A percentile compares a stretch with the other conserved stretches of the same genome.
Conservation (phyloP, 35 echinoderm and acorn worm species). For the Amphiura filiformis region DNA sequence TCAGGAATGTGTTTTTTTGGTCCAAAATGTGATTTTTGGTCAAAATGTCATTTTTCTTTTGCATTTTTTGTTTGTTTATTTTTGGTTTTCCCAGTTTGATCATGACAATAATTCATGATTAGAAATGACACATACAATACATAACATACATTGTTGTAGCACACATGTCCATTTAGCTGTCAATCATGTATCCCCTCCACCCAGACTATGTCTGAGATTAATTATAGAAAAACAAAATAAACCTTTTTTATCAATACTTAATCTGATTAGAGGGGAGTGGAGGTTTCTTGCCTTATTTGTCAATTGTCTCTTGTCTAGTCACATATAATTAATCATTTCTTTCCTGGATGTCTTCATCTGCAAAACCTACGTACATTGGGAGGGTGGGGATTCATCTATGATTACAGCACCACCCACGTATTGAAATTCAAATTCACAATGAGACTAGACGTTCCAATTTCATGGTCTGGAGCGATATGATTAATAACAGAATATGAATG, state of each 20-base stretch:
- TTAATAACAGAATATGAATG: too few species aligned
- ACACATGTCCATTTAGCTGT: background rate
- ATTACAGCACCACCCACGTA: too few species aligned
- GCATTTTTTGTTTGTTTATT: too few species aligned
- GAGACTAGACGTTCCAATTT: background rate
- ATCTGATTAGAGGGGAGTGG: too few species aligned
- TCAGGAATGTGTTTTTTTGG: too few species aligned
- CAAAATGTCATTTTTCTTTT: too few species aligned
- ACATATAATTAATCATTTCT: slow-evolving; percentile 3
- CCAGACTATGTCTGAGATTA: background rate
- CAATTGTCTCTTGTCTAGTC: slow-evolving; percentile 4
- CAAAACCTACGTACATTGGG: background rate
- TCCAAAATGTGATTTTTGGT: too few species aligned
- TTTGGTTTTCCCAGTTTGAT: too few species aligned
- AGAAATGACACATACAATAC: too few species aligned
- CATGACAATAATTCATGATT: too few species aligned
- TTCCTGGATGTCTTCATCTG: background rate
- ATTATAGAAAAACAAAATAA: background rate
- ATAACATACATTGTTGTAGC: too few species aligned
- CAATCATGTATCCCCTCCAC: background rate
- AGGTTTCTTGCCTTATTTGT: background rate
- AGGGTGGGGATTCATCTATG: background rate
- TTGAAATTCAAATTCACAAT: background rate
- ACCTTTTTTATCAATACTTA: background rate
- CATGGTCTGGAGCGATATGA: background rate